Percentiles rank a stretch among this genome's conserved stretches.
phyloP scores from a whole-genome alignment of 2,113 vertebrate species.

The Felis chaus region DNA sequence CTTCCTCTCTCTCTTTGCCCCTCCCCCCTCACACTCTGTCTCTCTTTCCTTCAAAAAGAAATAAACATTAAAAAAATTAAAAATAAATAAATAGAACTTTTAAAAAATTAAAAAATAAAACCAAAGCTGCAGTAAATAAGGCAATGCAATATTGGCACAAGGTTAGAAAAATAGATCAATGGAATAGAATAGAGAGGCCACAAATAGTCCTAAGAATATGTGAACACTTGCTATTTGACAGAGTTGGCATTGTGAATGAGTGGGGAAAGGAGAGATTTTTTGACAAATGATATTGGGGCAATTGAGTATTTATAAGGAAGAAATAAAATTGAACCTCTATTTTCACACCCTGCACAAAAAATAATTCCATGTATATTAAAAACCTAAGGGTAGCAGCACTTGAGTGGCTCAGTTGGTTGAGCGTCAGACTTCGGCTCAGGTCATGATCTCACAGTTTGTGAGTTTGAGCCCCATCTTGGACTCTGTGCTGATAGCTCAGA shows the following conservation, averaged over 20 bases:
- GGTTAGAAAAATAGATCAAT: background rate
- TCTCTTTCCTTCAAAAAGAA: too few relatives aligned
- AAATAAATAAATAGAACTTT: too few relatives aligned
- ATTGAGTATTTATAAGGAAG: background rate
- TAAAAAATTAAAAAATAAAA: too few relatives aligned
- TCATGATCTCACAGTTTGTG: background rate
- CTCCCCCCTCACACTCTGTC: too few relatives aligned
- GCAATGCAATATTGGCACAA: background rate
- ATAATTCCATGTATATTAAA: background rate
- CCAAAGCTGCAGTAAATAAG: background rate
- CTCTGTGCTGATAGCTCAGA: background rate
- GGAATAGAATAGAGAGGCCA: background rate
- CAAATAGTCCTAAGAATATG: background rate
- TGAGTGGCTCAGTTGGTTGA: background rate
- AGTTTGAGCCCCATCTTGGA: background rate
- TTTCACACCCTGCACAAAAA: conserved; percentile 1
- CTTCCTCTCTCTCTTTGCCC: too few relatives aligned
- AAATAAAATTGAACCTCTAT: background rate
- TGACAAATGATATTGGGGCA: background rate
- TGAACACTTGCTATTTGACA: background rate
- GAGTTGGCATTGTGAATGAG: background rate
- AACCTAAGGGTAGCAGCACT: background rate
- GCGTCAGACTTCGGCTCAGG: background rate
- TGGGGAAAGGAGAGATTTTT: background rate
- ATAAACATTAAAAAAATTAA: too few relatives aligned